phyloP scores from a whole-genome alignment of 2,113 vertebrate species.

The Amphilophus citrinellus region DNA sequence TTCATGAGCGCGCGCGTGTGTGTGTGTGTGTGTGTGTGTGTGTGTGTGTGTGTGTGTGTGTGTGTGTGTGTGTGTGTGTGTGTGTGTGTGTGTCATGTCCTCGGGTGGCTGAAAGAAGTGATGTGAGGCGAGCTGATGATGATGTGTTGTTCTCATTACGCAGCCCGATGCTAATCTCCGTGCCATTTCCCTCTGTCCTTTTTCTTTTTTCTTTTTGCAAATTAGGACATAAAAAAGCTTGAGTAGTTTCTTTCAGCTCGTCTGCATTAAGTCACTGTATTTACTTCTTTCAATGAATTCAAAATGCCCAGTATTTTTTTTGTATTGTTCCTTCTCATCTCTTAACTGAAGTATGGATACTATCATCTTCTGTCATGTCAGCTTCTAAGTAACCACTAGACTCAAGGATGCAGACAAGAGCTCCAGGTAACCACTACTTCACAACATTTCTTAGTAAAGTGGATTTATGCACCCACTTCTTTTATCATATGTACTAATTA shows the following conservation, averaged over 20 bases:
- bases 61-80: too few relatives aligned
- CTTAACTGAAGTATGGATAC: not conserved
- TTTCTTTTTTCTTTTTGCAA: constrained; percentile 18
- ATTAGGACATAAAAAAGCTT: constrained; percentile 21
- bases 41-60: too few relatives aligned
- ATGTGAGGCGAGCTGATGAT: constrained; percentile 74
- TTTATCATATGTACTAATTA: not conserved
- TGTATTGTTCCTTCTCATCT: not conserved
- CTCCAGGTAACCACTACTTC: not conserved
- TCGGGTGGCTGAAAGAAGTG: constrained; percentile 67
- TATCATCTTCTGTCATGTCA: not conserved
- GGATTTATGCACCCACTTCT: not conserved
- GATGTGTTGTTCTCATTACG: constrained; percentile 70
- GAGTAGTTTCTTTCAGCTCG: constrained; percentile 4
- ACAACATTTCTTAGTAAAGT: not conserved
- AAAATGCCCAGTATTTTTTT: not conserved
- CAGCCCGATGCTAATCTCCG: constrained; percentile 47
- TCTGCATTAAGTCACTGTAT: not conserved
- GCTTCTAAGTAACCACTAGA: not conserved
- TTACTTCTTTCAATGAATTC: not conserved
- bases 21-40: not conserved
- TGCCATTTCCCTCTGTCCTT: constrained; percentile 28
- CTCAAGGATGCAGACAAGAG: not conserved
- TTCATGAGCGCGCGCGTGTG: constrained; percentile 31
- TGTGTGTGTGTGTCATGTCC: constrained; percentile 39